phyloP scores from a whole-genome alignment of 2,797 vertebrate species.

The Etheostoma perlongum region DNA sequence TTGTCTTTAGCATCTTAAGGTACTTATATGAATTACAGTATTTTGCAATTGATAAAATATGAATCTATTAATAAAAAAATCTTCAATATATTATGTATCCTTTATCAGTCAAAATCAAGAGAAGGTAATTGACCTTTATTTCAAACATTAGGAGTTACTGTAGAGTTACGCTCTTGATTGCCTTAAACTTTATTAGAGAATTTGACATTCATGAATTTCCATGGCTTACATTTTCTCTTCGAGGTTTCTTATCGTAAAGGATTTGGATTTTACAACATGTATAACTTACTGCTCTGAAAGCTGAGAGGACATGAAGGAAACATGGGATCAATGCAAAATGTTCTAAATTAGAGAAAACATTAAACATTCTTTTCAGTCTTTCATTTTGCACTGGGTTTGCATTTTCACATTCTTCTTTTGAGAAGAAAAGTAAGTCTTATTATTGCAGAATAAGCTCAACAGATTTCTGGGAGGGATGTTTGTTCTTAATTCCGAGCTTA shows the following conservation, averaged over 20 bases:
- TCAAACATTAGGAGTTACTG: constrained; percentile 34
- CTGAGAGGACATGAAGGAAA: not conserved
- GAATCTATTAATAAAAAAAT: constrained; percentile 79
- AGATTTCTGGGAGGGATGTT: constrained; percentile 17
- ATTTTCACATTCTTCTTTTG: constrained; percentile 25
- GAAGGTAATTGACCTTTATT: constrained; percentile 32
- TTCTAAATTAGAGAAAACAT: not conserved
- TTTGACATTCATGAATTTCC: constrained; percentile 57
- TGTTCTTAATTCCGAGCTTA: constrained; percentile 38
- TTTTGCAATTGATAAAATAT: constrained; percentile 88
- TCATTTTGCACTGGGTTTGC: constrained; percentile 37
- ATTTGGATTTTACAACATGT: constrained; percentile 87
- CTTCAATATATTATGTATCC: constrained; percentile 42
- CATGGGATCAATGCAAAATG: not conserved
- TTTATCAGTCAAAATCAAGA: constrained; percentile 24
- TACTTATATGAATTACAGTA: constrained; percentile 90
- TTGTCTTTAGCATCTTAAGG: constrained; percentile 94
- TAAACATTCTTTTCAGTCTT: constrained; percentile 39
- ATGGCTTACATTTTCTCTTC: constrained; percentile 90
- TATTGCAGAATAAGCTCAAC: constrained; percentile 16
- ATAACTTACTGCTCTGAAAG: constrained; percentile 40
- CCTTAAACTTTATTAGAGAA: constrained; percentile 63
- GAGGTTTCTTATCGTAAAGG: constrained; percentile 86
- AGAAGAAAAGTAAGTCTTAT: not conserved
- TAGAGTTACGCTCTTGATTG: constrained; percentile 26